These are phyloP conservation scores for Lordiphosa mommai DNA, from an alignment of 1,140 invertebrate species.

Conservation along the genomic window DNA sequence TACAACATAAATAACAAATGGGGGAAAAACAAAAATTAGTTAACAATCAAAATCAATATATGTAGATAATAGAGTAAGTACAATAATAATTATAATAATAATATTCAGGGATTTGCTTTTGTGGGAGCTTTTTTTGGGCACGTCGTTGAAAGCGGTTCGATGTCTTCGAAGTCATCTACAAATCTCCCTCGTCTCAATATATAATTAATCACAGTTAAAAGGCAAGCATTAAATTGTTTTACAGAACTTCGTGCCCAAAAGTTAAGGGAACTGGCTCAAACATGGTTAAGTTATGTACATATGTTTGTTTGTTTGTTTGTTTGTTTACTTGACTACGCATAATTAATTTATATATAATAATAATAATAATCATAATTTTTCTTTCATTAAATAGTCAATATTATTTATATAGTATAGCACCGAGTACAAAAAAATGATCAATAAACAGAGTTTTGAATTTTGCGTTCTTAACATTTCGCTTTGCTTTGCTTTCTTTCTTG, in stretches of 20 bases:
- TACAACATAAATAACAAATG: conserved; percentile 68
- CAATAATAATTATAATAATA: not conserved
- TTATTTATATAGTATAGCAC: conserved; percentile 70
- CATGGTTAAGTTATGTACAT: conserved; percentile 32
- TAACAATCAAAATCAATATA: conserved; percentile 45
- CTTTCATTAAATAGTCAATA: conserved; percentile 70
- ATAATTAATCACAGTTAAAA: conserved; percentile 69
- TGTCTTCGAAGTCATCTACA: not conserved
- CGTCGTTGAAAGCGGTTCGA: conserved; percentile 1
- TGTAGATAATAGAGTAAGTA: not conserved
- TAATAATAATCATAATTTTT: conserved; percentile 26
- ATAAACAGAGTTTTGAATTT: conserved; percentile 72
- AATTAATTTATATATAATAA: conserved; percentile 59
- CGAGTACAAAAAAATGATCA: conserved; percentile 76
- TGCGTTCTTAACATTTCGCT: conserved; percentile 7
- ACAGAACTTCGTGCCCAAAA: conserved; percentile 32
- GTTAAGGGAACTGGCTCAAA: conserved; percentile 17
- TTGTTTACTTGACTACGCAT: conserved; percentile 65
- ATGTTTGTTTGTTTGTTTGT: conserved; percentile 28
- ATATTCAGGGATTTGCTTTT: not conserved
- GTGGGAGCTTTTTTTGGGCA: conserved; percentile 28
- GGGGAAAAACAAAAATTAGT: conserved; percentile 28
- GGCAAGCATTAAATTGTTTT: conserved; percentile 65
- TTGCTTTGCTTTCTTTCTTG: conserved; percentile 22
- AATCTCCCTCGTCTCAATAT: not conserved